phyloP scores from a whole-genome alignment of 2,888 invertebrate genomes.

The Pedicia rivosa region DNA sequence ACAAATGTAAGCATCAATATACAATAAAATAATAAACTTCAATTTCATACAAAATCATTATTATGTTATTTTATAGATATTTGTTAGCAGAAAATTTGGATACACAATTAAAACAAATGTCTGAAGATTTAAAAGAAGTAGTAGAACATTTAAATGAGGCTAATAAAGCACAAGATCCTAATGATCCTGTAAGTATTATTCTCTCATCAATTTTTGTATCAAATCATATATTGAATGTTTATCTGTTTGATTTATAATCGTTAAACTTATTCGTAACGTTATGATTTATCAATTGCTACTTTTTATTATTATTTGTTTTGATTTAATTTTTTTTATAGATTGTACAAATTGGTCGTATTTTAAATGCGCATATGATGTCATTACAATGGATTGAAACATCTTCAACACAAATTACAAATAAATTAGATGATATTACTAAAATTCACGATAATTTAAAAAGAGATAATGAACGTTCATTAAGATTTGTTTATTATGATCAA shows the following conservation, averaged over 20 bases:
- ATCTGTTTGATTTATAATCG: slow-evolving; percentile 4
- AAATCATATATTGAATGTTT: slow-evolving; percentile 12
- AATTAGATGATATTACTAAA: slow-evolving; percentile 66
- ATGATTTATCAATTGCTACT: too few relatives aligned
- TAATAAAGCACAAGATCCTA: slow-evolving; percentile 63
- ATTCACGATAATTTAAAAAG: slow-evolving; percentile 60
- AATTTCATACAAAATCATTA: too few relatives aligned
- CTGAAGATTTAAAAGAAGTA: slow-evolving; percentile 86
- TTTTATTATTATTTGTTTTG: slow-evolving; percentile 13
- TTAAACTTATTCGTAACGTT: too few relatives aligned
- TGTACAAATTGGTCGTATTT: slow-evolving; percentile 79
- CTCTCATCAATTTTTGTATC: too few relatives aligned
- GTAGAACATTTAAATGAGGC: slow-evolving; percentile 87
- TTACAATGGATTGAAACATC: slow-evolving; percentile 88
- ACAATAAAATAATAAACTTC: too few relatives aligned
- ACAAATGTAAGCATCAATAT: slow-evolving; percentile 71
- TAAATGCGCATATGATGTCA: slow-evolving; percentile 93
- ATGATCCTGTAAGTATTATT: too few relatives aligned
- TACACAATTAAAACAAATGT: slow-evolving; percentile 85
- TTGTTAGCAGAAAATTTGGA: slow-evolving; percentile 79
- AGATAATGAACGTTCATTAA: slow-evolving; percentile 55
- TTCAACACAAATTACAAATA: slow-evolving; percentile 57
- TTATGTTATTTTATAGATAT: slow-evolving; percentile 43
- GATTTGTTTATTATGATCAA: slow-evolving; percentile 37
- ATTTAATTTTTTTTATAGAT: too few relatives aligned